Conservation (phyloP, 2,113 vertebrate species). For the Chunga burmeisteri region DNA sequence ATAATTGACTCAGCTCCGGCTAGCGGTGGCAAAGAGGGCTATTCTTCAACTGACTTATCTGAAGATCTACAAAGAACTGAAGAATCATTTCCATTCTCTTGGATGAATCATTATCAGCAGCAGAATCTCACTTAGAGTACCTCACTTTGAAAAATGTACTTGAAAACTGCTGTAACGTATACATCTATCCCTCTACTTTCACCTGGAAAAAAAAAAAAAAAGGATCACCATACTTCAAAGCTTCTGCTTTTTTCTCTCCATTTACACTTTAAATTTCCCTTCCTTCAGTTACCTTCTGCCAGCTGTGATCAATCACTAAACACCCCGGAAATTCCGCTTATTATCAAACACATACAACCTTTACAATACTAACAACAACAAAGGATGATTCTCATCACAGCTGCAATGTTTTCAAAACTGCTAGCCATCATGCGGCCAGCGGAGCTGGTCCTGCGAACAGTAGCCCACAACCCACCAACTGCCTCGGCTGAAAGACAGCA, state of each 20-base stretch:
- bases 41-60: neutral
- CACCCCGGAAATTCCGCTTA: neutral
- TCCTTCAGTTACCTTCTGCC: neutral
- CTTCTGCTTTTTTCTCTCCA: neutral
- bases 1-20: neutral
- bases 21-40: neutral
- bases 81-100: neutral
- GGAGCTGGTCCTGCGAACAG: neutral
- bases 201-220: neutral
- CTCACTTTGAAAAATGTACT: neutral
- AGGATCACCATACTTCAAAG: neutral
- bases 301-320: neutral
- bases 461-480: neutral
- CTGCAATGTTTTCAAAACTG: neutral
- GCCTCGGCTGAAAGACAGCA: neutral
- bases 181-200: neutral
- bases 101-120: neutral
- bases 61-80: neutral
- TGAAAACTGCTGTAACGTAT: neutral
- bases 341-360: neutral
- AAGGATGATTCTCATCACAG: neutral
- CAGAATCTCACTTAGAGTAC: neutral
- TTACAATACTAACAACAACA: neutral
- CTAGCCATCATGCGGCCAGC: accelerated
- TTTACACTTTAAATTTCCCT: neutral